Conservation (phyloP, 2,888 invertebrate genomes). For the Lepidochrysops patricia region DNA sequence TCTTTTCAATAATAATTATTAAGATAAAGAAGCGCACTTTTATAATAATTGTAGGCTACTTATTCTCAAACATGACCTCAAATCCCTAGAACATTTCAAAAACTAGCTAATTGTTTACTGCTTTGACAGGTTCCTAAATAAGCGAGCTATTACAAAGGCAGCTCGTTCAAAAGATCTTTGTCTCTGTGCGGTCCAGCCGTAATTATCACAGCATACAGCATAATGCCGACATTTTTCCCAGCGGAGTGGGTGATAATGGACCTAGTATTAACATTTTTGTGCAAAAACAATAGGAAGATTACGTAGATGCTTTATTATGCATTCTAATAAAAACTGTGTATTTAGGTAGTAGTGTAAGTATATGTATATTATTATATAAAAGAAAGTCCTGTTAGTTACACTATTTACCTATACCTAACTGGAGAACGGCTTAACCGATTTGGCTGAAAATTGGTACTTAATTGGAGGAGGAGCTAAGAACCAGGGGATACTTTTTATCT, state of each 20-base stretch:
- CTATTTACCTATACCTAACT: too few relatives aligned
- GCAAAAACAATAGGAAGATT: conserved; percentile 17
- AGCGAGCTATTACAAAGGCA: conserved; percentile 13
- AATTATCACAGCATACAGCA: conserved; percentile 51
- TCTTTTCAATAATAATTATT: too few relatives aligned
- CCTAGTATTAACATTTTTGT: conserved; percentile 33
- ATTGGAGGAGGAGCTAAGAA: too few relatives aligned
- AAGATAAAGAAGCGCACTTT: too few relatives aligned
- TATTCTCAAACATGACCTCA: not conserved
- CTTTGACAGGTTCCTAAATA: conserved; percentile 10
- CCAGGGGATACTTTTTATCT: too few relatives aligned
- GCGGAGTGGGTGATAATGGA: conserved; percentile 48
- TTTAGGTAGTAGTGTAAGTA: not conserved
- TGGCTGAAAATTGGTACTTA: too few relatives aligned
- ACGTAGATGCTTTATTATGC: not conserved
- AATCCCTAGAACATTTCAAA: conserved; percentile 1
- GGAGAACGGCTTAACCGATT: too few relatives aligned
- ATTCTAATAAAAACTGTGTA: not conserved
- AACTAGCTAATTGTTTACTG: conserved; percentile 6
- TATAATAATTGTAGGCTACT: too few relatives aligned
- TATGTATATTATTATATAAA: too few relatives aligned
- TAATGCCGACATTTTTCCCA: conserved; percentile 58
- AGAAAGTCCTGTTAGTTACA: too few relatives aligned
- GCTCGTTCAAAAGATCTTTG: conserved; percentile 18
- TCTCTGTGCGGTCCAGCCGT: conserved; percentile 25